Conservation (phyloP, 2,888 invertebrate genomes). For the Caradrina kadenii region DNA sequence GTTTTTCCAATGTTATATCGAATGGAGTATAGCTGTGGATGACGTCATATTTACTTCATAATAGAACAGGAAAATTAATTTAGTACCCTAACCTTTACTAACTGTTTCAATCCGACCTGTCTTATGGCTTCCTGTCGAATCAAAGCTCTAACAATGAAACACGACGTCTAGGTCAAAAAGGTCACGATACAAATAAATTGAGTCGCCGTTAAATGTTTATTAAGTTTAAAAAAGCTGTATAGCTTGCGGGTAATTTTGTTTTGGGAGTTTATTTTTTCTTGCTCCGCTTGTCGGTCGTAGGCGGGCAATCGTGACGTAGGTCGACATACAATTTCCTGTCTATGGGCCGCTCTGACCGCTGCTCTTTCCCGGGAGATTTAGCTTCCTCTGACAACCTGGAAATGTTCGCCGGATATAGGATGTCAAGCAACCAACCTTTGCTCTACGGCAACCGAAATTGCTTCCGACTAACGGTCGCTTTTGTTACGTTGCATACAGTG, state of each 20-base stretch:
- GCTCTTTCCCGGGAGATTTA: constrained; percentile 83
- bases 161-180: constrained; percentile 33
- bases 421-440: constrained; percentile 83
- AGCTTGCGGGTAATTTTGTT: constrained; percentile 55
- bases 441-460: constrained; percentile 78
- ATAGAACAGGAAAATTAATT: not conserved
- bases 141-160: constrained; percentile 23
- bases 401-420: constrained; percentile 86
- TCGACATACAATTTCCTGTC: constrained; percentile 88
- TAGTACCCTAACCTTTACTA: not conserved
- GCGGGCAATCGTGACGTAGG: constrained; percentile 80
- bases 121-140: constrained; percentile 6
- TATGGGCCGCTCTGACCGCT: constrained; percentile 79
- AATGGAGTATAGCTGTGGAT: not conserved
- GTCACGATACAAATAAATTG: constrained; percentile 34
- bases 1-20: no score
- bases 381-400: constrained; percentile 82
- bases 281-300: constrained; percentile 59
- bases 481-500: constrained; percentile 43
- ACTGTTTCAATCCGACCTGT: not conserved
- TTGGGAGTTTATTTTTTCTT: constrained; percentile 67
- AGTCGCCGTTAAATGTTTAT: constrained; percentile 36
- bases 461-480: constrained; percentile 75
- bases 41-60: no score
- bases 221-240: constrained; percentile 60